A percentile compares a stretch with the other conserved stretches of the same genome.
Evolutionary conservation across 2,113 vertebrate species (phyloP).

Genomic region (Prionailurus bengalensis): DNA sequence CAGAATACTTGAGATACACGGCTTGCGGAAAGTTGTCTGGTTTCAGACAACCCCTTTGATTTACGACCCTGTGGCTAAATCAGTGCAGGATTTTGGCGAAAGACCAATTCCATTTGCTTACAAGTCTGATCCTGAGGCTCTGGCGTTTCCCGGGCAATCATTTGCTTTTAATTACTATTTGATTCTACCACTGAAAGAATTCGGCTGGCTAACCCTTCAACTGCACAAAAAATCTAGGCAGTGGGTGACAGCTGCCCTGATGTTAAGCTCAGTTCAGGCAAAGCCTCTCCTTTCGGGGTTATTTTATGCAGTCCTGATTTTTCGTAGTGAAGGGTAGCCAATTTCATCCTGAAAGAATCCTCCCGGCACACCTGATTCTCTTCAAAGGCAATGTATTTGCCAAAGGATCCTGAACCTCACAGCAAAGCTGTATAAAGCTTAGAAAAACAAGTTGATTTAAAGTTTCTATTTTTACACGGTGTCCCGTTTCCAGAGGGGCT

Average conservation of each 20-base stretch:
- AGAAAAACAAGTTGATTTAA: slow-evolving; percentile 88
- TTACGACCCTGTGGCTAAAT: slow-evolving; percentile 82
- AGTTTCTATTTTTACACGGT: slow-evolving; percentile 89
- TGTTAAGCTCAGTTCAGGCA: slow-evolving; percentile 71
- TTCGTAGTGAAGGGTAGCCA: slow-evolving; percentile 82
- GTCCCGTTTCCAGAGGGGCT: slow-evolving; percentile 87
- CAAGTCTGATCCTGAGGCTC: slow-evolving; percentile 83
- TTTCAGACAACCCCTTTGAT: slow-evolving; percentile 83
- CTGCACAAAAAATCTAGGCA: slow-evolving; percentile 68
- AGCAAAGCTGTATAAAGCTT: slow-evolving; percentile 84
- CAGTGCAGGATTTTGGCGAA: slow-evolving; percentile 81
- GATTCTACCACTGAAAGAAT: slow-evolving; percentile 85
- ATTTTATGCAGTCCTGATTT: slow-evolving; percentile 79
- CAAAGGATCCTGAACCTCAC: slow-evolving; percentile 70
- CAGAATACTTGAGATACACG: slow-evolving; percentile 64
- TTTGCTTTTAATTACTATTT: slow-evolving; percentile 88
- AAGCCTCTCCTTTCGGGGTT: slow-evolving; percentile 78
- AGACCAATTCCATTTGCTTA: slow-evolving; percentile 84
- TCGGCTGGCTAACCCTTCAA: slow-evolving; percentile 75
- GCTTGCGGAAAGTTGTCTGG: slow-evolving; percentile 78
- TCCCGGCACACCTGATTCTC: slow-evolving; percentile 86
- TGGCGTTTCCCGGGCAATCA: slow-evolving; percentile 83
- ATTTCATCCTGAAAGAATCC: slow-evolving; percentile 81
- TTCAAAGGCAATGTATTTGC: slow-evolving; percentile 85
- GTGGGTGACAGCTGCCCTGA: slow-evolving; percentile 63